Percentiles rank a stretch among this genome's conserved stretches.
These are phyloP conservation scores for Itoplectis maculator DNA, from an alignment of 2,888 invertebrate genomes.

Conservation along the genomic window DNA sequence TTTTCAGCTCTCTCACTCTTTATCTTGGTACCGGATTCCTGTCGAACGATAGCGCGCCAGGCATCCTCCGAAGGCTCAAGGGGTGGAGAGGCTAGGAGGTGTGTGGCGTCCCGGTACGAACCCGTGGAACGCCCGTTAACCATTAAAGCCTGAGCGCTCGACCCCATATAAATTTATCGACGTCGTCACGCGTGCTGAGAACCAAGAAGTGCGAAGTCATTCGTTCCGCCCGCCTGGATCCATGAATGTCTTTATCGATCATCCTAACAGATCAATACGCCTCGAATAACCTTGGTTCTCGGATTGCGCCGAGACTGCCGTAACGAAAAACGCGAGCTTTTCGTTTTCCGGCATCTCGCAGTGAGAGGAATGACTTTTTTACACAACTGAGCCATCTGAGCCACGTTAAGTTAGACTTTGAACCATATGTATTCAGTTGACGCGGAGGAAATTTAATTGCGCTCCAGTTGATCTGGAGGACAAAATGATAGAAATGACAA, in stretches of 20 bases:
- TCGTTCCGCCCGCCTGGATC: slow-evolving; percentile 28
- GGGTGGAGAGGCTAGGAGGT: neutral
- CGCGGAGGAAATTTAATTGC: too few relatives aligned
- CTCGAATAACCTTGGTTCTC: slow-evolving; percentile 12
- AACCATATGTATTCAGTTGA: too few relatives aligned
- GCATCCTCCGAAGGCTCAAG: neutral
- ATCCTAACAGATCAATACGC: slow-evolving; percentile 37
- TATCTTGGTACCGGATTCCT: slow-evolving; percentile 32
- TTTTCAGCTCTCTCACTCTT: slow-evolving; percentile 38
- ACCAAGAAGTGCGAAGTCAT: slow-evolving; percentile 29
- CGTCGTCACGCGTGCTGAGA: slow-evolving; percentile 35
- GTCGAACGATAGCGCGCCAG: slow-evolving; percentile 4
- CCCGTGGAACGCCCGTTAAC: slow-evolving; percentile 42
- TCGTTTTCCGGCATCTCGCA: neutral
- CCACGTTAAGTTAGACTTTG: too few relatives aligned
- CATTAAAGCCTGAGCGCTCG: slow-evolving; percentile 37
- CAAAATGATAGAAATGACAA: too few relatives aligned
- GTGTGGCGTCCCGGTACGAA: neutral
- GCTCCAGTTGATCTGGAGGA: too few relatives aligned
- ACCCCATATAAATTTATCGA: slow-evolving; percentile 55
- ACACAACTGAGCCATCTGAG: too few relatives aligned
- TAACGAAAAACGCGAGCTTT: neutral
- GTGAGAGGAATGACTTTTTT: too few relatives aligned
- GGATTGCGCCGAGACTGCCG: neutral
- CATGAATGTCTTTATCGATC: slow-evolving; percentile 43